Conservation (phyloP, 2,797 vertebrate genomes). For the Orestias chungarensis region DNA sequence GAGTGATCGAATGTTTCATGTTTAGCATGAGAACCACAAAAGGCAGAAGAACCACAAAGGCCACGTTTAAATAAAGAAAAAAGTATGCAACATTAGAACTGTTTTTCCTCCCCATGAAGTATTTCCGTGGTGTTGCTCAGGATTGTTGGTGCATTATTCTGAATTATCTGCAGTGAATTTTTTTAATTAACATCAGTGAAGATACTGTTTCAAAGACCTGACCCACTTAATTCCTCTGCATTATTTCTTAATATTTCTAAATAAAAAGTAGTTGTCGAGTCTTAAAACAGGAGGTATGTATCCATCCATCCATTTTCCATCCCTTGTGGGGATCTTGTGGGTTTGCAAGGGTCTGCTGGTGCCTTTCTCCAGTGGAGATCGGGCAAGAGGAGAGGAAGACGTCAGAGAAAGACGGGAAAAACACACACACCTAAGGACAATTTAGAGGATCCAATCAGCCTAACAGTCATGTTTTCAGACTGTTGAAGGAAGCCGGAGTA, state of each 20-base stretch:
- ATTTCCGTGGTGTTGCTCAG: neutral
- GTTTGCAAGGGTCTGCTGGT: no score
- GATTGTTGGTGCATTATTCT: neutral
- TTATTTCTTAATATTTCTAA: neutral
- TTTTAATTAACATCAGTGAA: neutral
- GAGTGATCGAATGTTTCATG: neutral
- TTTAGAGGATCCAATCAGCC: no score
- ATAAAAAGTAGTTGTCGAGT: neutral
- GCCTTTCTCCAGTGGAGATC: no score
- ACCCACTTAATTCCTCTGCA: neutral
- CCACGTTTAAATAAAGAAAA: neutral
- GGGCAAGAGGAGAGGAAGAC: no score
- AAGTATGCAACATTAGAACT: no score
- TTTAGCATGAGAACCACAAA: conserved; percentile 8
- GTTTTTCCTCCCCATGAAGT: neutral
- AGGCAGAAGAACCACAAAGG: neutral
- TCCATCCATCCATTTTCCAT: no score
- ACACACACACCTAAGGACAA: no score
- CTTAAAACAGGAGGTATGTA: no score
- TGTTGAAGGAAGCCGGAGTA: no score
- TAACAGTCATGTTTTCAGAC: no score
- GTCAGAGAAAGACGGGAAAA: no score
- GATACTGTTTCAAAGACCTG: neutral
- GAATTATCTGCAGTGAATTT: neutral
- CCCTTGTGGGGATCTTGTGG: no score